Conservation (phyloP, 1,140 invertebrate species). For the Rhagoletis pomonella region DNA sequence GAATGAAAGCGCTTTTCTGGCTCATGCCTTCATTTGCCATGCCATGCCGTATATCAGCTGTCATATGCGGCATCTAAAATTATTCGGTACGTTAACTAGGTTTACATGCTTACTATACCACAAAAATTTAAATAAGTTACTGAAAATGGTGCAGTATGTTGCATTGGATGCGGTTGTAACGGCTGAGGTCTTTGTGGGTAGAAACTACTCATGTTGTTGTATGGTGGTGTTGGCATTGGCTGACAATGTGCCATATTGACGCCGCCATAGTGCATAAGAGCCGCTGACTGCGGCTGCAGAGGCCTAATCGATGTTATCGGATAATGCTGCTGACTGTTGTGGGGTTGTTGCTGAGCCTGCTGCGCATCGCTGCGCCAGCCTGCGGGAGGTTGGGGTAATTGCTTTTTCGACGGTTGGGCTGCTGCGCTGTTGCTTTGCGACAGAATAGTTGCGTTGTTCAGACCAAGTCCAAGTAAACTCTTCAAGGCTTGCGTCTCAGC, state of each 20-base stretch:
- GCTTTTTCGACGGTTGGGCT: slow-evolving; percentile 23
- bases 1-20: slow-evolving; percentile 56
- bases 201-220: background rate
- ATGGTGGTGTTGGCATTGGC: background rate
- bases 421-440: background rate
- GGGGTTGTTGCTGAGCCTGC: slow-evolving; percentile 9
- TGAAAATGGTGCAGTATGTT: background rate
- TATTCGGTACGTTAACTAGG: too few species aligned
- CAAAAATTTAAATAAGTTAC: background rate
- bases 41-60: background rate
- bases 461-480: slow-evolving; percentile 26
- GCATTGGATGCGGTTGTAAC: background rate
- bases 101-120: too few species aligned
- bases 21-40: background rate
- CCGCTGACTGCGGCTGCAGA: background rate
- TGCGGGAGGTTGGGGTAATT: slow-evolving; percentile 53
- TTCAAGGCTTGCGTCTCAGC: slow-evolving; percentile 52
- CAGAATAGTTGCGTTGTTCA: background rate
- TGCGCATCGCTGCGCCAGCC: slow-evolving; percentile 55
- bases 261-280: background rate
- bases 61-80: background rate
- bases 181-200: background rate
- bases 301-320: background rate
- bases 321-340: slow-evolving; percentile 1
- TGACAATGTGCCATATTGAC: background rate